A percentile compares a stretch with the other conserved stretches of the same genome.
Evolutionary conservation across 2,888 invertebrate species (phyloP).

Genomic region (Didymodactylos carnosus): DNA sequence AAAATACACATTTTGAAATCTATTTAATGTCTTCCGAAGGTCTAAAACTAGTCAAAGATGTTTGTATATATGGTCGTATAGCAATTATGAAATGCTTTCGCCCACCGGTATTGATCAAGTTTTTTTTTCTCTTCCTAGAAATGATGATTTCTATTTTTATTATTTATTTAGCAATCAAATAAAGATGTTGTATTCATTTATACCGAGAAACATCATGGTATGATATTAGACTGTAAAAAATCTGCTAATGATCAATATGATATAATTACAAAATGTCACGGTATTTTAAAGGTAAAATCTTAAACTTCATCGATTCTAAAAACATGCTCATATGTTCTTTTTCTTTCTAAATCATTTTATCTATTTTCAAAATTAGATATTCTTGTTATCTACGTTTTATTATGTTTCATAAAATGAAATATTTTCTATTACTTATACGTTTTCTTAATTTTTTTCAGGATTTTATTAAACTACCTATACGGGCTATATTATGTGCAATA

Average conservation of each 20-base stretch:
- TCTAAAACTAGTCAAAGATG: constrained; percentile 73
- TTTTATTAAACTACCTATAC: neutral
- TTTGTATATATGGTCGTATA: constrained; percentile 73
- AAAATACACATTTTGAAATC: constrained; percentile 77
- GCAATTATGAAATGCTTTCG: constrained; percentile 56
- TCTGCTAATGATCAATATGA: constrained; percentile 42
- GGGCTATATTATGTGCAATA: neutral
- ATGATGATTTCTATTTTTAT: neutral
- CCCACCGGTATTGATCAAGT: neutral
- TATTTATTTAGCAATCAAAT: constrained; percentile 52
- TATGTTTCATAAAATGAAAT: constrained; percentile 97
- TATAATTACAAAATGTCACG: constrained; percentile 81
- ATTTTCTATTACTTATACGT: constrained; percentile 42
- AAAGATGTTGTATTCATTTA: constrained; percentile 80
- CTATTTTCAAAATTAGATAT: neutral
- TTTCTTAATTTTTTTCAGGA: neutral
- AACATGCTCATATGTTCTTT: too few species aligned
- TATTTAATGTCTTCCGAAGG: constrained; percentile 90
- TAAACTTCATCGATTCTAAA: too few species aligned
- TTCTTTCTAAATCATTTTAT: too few species aligned
- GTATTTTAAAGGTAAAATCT: constrained; percentile 53
- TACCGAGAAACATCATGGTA: constrained; percentile 80
- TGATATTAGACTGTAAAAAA: constrained; percentile 71
- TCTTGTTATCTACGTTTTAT: constrained; percentile 46
- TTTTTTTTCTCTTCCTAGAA: neutral